These are phyloP conservation scores for Acrocyrtus sp. DNA, from an alignment of 2,888 invertebrate genomes.

Conservation along the genomic window DNA sequence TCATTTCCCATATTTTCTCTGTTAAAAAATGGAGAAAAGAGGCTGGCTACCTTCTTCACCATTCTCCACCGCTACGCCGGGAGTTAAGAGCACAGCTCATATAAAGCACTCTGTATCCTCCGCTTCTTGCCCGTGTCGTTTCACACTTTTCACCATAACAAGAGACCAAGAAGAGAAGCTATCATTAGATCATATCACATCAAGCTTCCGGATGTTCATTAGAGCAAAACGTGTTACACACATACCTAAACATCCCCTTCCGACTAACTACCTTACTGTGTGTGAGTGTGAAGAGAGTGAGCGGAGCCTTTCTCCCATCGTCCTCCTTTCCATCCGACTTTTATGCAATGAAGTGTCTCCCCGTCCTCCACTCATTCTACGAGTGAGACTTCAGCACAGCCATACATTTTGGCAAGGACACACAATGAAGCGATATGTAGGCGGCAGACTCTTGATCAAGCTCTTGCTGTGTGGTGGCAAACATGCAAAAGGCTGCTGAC, in stretches of 20 bases:
- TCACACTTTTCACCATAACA: constrained; percentile 34
- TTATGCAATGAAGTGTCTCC: neutral
- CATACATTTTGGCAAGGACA: constrained; percentile 16
- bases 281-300: too few species aligned
- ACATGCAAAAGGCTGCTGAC: neutral
- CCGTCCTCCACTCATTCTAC: neutral
- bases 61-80: neutral
- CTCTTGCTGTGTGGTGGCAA: neutral
- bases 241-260: too few species aligned
- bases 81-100: neutral
- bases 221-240: constrained; percentile 50
- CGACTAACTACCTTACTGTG: too few species aligned
- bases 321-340: neutral
- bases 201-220: constrained; percentile 56
- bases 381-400: constrained; percentile 2
- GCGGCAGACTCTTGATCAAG: neutral
- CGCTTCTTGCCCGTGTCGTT: constrained; percentile 35
- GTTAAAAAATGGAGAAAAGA: constrained; percentile 8
- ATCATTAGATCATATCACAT: constrained; percentile 54
- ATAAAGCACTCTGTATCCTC: constrained; percentile 12
- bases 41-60: neutral
- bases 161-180: constrained; percentile 26
- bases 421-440: neutral
- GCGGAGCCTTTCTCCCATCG: too few species aligned
- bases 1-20: constrained; percentile 52